Conservation (phyloP, 2,888 invertebrate genomes). For the Isoperla grammatica region DNA sequence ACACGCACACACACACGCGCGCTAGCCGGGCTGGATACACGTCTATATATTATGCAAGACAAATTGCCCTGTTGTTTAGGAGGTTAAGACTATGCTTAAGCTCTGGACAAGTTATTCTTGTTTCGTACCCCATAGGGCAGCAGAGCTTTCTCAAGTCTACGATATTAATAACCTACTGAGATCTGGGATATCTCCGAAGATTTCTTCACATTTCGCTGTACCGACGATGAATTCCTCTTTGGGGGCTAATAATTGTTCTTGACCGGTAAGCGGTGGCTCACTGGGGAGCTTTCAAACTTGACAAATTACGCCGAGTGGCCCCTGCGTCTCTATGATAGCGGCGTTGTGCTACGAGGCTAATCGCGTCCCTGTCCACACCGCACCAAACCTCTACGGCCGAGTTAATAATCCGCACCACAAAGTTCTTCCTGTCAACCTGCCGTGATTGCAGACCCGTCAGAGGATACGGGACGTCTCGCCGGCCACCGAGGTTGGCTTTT, state of each 20-base stretch:
- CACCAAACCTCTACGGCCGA: no score
- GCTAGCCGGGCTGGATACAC: no score
- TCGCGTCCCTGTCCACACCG: no score
- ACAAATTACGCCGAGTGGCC: no score
- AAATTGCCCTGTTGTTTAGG: constrained; percentile 5
- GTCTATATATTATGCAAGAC: constrained; percentile 6
- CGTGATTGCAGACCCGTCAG: no score
- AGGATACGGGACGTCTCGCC: no score
- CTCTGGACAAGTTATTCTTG: constrained; percentile 7
- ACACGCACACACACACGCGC: neutral
- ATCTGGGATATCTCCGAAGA: neutral
- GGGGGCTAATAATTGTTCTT: constrained; percentile 4
- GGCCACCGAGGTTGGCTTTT: no score
- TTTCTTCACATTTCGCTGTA: constrained; percentile 1
- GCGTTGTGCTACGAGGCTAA: no score
- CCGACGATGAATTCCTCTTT: neutral
- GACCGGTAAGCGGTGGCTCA: neutral
- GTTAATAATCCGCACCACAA: no score
- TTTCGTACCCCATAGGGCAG: constrained; percentile 12
- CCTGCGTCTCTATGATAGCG: no score
- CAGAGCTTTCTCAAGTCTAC: neutral
- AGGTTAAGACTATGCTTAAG: neutral
- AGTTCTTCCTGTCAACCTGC: no score
- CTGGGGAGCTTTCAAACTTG: neutral
- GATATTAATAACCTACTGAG: constrained; percentile 3